Evolutionary conservation across 2,797 vertebrate genomes (phyloP).

Genomic region (Zenarchopterus dispar): DNA sequence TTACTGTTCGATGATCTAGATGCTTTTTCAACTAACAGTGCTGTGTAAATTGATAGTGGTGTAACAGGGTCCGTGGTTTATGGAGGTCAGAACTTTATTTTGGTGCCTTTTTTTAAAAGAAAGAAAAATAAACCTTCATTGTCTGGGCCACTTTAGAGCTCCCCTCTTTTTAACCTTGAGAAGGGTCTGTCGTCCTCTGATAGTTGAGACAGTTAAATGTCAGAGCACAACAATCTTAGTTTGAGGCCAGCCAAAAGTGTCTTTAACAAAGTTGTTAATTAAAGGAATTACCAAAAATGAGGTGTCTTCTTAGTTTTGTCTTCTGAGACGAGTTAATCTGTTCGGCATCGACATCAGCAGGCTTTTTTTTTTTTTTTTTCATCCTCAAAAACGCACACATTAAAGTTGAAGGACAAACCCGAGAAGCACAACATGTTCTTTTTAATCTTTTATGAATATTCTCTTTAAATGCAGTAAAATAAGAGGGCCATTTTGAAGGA

Average conservation of each 20-base stretch:
- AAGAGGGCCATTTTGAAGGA: conserved; percentile 1
- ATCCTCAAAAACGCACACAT: background rate
- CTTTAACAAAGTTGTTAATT: background rate
- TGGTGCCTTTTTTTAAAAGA: too few species aligned
- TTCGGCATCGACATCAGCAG: background rate
- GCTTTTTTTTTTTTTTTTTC: background rate
- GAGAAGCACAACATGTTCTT: background rate
- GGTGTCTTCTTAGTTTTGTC: background rate
- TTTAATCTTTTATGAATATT: conserved; percentile 15
- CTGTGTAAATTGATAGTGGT: background rate
- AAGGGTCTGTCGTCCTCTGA: background rate
- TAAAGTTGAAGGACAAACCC: background rate
- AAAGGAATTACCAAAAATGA: background rate
- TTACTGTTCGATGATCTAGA: background rate
- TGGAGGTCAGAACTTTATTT: too few species aligned
- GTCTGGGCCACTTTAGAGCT: too few species aligned
- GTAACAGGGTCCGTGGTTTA: too few species aligned
- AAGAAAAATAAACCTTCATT: too few species aligned
- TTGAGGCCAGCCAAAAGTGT: too few species aligned
- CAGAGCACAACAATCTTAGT: background rate
- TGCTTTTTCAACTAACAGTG: background rate
- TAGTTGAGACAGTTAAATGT: background rate
- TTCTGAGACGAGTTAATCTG: background rate
- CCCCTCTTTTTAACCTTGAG: too few species aligned
- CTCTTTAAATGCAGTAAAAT: conserved; percentile 4